These are phyloP conservation scores for Lytechinus variegatus DNA, from an alignment of 35 echinoderm and acorn worm species.

Conservation along the genomic window DNA sequence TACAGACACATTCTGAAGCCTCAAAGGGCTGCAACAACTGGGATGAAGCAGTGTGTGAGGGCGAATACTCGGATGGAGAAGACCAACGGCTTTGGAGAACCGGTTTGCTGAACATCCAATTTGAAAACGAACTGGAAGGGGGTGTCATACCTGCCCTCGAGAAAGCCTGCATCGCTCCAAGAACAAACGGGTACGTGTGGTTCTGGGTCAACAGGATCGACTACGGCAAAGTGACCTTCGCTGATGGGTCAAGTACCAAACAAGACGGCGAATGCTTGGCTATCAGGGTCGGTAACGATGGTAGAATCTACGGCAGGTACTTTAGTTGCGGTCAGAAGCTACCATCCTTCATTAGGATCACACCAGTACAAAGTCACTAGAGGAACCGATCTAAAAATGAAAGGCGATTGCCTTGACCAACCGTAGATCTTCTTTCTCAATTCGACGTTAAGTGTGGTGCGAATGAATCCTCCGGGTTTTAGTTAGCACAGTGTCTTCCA, in stretches of 20 bases:
- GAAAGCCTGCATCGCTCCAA: not conserved
- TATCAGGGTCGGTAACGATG: no score
- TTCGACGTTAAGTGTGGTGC: not conserved
- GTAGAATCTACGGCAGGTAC: not conserved
- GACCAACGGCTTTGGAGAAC: not conserved
- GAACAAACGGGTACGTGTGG: not conserved
- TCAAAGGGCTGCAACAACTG: not conserved
- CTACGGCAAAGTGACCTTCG: not conserved
- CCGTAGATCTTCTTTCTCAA: not conserved
- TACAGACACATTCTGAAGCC: not conserved
- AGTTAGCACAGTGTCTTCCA: no score
- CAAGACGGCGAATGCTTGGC: not conserved
- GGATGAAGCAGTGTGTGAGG: not conserved
- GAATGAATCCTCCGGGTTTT: no score
- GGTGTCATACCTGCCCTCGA: not conserved
- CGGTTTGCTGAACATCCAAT: not conserved
- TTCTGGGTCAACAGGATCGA: not conserved
- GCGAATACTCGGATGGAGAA: not conserved
- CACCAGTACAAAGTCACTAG: not conserved
- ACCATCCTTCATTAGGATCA: not conserved
- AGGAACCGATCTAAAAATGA: not conserved
- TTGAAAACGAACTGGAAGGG: not conserved
- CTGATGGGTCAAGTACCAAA: no score
- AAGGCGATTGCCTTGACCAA: not conserved
- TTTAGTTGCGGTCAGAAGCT: not conserved